Evolutionary conservation across 1,140 invertebrate species (phyloP).

Genomic region (Drosophila willistoni): DNA sequence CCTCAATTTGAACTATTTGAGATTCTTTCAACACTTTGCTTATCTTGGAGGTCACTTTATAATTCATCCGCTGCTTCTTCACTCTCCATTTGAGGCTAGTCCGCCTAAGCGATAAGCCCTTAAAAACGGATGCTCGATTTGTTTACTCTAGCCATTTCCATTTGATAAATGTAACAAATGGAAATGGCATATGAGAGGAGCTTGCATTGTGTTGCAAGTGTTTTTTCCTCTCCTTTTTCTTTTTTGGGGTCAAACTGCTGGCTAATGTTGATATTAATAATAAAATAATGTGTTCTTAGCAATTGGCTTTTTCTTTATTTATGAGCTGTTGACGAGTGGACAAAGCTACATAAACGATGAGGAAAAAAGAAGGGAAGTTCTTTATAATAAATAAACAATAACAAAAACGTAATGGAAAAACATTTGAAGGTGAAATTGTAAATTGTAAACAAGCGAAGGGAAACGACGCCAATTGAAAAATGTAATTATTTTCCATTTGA

Average conservation of each 20-base stretch:
- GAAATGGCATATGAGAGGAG: conserved; percentile 12
- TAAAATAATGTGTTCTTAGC: conserved; percentile 5
- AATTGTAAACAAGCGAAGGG: not conserved
- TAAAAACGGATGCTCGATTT: conserved; percentile 42
- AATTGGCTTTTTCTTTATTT: conserved; percentile 46
- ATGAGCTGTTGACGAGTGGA: conserved; percentile 44
- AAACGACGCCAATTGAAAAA: not conserved
- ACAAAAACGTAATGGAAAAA: not conserved
- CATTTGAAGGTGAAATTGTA: not conserved
- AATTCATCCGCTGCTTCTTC: not conserved
- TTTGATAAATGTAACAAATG: conserved; percentile 70
- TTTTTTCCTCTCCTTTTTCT: conserved; percentile 5
- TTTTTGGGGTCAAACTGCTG: conserved; percentile 61
- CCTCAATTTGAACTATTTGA: conserved; percentile 10
- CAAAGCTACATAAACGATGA: not conserved
- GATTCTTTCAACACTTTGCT: conserved; percentile 12
- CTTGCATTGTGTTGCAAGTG: conserved; percentile 60
- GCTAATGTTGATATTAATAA: conserved; percentile 60
- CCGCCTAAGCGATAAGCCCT: conserved; percentile 24
- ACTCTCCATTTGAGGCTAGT: not conserved
- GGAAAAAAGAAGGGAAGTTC: not conserved
- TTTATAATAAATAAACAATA: not conserved
- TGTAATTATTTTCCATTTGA: not conserved
- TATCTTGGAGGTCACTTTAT: conserved; percentile 34
- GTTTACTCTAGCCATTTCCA: conserved; percentile 32